Base-by-base conservation (phyloP, 2,888 invertebrate species). In the Stenoptilia bipunctidactyla region DNA sequence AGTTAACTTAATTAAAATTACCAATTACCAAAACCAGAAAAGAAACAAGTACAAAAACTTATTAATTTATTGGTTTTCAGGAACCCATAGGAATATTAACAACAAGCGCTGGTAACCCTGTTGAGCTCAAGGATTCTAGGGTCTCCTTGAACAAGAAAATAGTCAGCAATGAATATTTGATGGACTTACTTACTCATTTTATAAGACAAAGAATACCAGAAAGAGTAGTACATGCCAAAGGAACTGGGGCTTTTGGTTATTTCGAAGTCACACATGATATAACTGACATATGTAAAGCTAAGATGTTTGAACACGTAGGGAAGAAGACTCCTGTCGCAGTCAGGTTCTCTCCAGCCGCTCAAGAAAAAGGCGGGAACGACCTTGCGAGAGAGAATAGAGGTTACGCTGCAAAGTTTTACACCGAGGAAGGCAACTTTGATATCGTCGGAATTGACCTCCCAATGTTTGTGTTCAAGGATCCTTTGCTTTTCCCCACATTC, bases 191-290 rank as follows among this genome's bases (percentile, higher is more conserved):
- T 47, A 85, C 90, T 0, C 91, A 94, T 61, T 94, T 96, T 55
- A 88, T 89, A 57, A 83, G 94, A 10, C 96, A 96, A 68, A 86
- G 95, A 39, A 95, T 96, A 53, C 95, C 95, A 0, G 95, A 96
- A 62, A 86, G 95, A 47, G 93, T 94, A 0, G 94, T 93, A 1
- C 94, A 94, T 65, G 94, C 95, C 1, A 96, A 96, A 72, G 96
- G 95, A 48, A 92, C 91, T 36, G 93, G 91, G 33, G 91, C 91
- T 5, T 37, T 35, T 27, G 44, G 41, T 12, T 39, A 39, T 37
- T 36, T 44, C 15, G 35, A 41, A 35, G 41, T 41, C 15, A 41
- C 41, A 1, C 25, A 41, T 13, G 35, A 41, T 10, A 27, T 38
- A 14, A 35, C 37, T n/a, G 6, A 34, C 13, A 34, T 36, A 2